These are phyloP conservation scores for Dendrolimus punctatus DNA, from an alignment of 1,140 invertebrate genomes.

Conservation along the genomic window DNA sequence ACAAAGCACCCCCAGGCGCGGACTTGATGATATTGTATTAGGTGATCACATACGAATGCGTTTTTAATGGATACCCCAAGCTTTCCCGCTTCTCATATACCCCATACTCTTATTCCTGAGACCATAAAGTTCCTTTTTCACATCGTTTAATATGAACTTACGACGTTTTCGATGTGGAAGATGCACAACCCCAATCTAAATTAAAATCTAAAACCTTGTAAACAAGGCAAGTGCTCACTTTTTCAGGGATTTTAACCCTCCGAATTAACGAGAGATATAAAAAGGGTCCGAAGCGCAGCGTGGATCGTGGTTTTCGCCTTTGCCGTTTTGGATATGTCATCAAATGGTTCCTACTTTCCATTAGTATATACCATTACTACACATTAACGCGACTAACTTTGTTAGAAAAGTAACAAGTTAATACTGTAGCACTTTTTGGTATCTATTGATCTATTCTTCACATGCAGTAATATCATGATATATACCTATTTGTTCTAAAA, in stretches of 20 bases:
- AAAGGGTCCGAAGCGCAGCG: conserved; percentile 37
- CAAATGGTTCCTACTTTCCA: background rate
- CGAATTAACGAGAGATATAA: conserved; percentile 66
- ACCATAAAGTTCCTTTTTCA: conserved; percentile 34
- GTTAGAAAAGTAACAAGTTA: no score
- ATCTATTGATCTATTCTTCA: no score
- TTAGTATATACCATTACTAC: background rate
- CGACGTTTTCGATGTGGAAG: conserved; percentile 30
- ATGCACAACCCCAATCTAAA: conserved; percentile 68
- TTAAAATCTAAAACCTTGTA: conserved; percentile 75
- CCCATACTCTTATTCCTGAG: conserved; percentile 21
- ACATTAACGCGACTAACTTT: no score
- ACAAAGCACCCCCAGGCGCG: conserved; percentile 53
- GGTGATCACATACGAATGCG: conserved; percentile 72
- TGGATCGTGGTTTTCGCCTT: conserved; percentile 4
- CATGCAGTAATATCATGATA: no score
- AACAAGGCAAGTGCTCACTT: conserved; percentile 74
- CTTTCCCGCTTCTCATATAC: conserved; percentile 27
- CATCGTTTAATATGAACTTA: conserved; percentile 29
- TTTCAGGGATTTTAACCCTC: conserved; percentile 73
- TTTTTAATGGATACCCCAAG: conserved; percentile 66
- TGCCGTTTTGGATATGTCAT: background rate
- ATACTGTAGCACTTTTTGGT: no score
- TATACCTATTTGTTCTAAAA: no score
- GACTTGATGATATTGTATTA: conserved; percentile 73